Conservation (phyloP, 2,113 vertebrate genomes). For the Gymnobelideus leadbeateri region DNA sequence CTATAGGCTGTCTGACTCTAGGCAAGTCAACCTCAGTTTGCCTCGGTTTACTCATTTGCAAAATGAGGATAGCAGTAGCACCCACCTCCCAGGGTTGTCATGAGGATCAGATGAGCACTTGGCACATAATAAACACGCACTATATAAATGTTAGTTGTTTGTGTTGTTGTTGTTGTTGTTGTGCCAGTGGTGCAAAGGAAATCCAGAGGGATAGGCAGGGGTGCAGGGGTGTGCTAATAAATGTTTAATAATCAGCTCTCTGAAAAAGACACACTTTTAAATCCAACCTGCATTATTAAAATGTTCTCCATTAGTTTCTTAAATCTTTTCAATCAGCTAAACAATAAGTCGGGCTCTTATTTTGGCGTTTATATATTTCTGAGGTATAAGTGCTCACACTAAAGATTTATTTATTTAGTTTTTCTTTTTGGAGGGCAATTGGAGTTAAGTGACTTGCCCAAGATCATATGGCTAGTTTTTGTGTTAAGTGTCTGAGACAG, state of each 20-base stretch:
- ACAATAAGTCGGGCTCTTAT: neutral
- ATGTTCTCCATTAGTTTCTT: neutral
- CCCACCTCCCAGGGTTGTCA: neutral
- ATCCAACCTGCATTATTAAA: neutral
- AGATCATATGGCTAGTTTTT: too few species aligned
- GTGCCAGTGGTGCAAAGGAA: too few species aligned
- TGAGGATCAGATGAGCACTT: neutral
- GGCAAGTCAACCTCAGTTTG: neutral
- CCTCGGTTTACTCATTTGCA: neutral
- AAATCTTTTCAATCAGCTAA: neutral
- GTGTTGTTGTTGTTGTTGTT: neutral
- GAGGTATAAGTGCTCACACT: neutral
- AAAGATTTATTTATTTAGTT: too few species aligned
- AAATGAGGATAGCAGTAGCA: neutral
- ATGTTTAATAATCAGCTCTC: too few species aligned
- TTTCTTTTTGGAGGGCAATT: too few species aligned
- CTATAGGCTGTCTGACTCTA: neutral
- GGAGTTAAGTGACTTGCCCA: too few species aligned
- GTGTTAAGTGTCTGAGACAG: too few species aligned
- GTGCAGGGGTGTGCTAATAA: neutral
- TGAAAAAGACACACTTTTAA: neutral
- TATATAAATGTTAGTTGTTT: neutral
- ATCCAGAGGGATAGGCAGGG: accelerated
- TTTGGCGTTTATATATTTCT: neutral
- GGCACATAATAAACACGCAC: neutral